Evolutionary conservation across 2,797 vertebrate genomes (phyloP).

Genomic region (Sciurus vulgaris): DNA sequence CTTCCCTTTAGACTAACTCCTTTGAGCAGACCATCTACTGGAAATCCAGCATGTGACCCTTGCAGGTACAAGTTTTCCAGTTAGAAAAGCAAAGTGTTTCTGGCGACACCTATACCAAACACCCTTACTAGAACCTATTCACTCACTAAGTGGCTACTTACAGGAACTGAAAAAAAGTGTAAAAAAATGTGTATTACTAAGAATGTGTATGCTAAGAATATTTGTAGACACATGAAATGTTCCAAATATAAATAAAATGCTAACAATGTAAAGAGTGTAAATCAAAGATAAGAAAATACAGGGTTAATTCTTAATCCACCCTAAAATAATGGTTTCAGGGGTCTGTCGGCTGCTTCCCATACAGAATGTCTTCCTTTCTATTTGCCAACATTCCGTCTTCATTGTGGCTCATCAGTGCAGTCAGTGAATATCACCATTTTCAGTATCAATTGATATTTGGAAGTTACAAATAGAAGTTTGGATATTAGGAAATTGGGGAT

Average conservation of each 20-base stretch:
- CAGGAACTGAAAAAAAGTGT: neutral
- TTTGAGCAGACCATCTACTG: neutral
- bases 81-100: neutral
- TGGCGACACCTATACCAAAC: neutral
- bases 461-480: neutral
- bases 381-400: constrained; percentile 36
- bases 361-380: constrained; percentile 51
- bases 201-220: constrained; percentile 55
- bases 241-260: constrained; percentile 57
- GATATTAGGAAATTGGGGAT: neutral
- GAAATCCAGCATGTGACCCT: neutral
- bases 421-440: constrained; percentile 19
- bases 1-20: neutral
- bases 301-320: constrained; percentile 60
- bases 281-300: constrained; percentile 54
- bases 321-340: constrained; percentile 58
- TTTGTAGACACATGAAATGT: constrained; percentile 13
- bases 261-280: constrained; percentile 21
- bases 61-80: neutral
- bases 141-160: neutral
- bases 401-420: neutral
- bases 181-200: constrained; percentile 38
- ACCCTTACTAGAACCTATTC: neutral
- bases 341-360: constrained; percentile 40
- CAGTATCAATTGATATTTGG: constrained; percentile 11